Evolutionary conservation across 1,140 invertebrate species (phyloP), one percentile per base, ranked within the genome.

Genomic region (Drosophila fuyamai): DNA sequence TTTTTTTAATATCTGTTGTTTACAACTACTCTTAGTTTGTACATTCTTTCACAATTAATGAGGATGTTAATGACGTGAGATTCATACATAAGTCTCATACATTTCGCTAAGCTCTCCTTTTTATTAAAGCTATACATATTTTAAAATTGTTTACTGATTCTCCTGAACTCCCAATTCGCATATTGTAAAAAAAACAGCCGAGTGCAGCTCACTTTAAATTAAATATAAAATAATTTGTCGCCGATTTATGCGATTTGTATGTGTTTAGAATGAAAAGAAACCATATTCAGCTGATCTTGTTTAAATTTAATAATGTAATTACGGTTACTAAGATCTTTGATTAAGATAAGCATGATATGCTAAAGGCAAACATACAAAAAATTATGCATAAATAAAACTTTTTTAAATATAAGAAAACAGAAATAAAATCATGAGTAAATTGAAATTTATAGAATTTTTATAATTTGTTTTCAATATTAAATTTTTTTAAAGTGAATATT

Each of bases 241-340:
- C 6, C 8, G 7, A 7, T 32, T 7, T 32, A 32, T 32, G 29
- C 29, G 29, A 8, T 32, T 32, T 14, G 61, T 78, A 66, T 78
- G 68, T 59, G 61, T 58, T 46, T 73, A 68, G 23, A 71, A 51
- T 47, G 56, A 44, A 43, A 58, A 74, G 59, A 50, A 48, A 56
- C n/a, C 48, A 54, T 78, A 72, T 81, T 85, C 81, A 86, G 78
- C 81, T 85, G 81, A 85, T 85, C 81, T 85, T 85, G 81, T 81
- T 80, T 85, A 75, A 81, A 81, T 85, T 65, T 75, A 81, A 81
- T 78, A 68, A 74, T 85, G 60, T 85, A 66, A 78, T 81, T 85
- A 77, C 68, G 77, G 63, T 85, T 85, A 85, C 74, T 85, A 85
- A 85, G 77, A 85, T 85, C 74, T 81, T 84, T 84, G 58, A 79